A percentile compares a stretch with the other conserved stretches of the same genome.
Conservation (phyloP, 23 tunicate species). For the Trididemnum nubilum region DNA sequence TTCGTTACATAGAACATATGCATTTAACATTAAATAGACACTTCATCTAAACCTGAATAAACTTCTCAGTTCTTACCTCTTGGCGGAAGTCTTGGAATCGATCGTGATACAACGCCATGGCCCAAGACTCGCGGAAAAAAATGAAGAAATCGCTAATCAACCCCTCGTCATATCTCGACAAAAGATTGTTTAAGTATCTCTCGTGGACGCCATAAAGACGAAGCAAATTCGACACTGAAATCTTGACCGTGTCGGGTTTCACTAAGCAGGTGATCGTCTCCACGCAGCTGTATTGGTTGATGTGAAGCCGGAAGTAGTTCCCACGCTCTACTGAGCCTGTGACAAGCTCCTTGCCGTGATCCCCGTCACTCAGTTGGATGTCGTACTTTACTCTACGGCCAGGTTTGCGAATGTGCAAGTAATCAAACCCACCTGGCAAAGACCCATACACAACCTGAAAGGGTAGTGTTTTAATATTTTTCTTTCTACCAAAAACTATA, state of each 20-base stretch:
- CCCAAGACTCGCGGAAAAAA: constrained; percentile 81
- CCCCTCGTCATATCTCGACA: constrained; percentile 67
- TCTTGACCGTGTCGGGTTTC: constrained; percentile 8
- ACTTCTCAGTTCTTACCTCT: constrained; percentile 64
- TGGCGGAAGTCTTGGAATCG: constrained; percentile 91
- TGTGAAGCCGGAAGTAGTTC: constrained; percentile 85
- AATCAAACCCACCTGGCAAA: constrained; percentile 69
- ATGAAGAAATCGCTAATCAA: constrained; percentile 68
- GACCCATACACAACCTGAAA: constrained; percentile 50
- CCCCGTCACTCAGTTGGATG: constrained; percentile 50
- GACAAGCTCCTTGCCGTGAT: constrained; percentile 75
- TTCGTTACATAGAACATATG: no score
- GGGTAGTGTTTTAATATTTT: no score
- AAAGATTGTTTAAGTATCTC: constrained; percentile 82
- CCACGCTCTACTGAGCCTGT: constrained; percentile 75
- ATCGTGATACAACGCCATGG: constrained; percentile 82
- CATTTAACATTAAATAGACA: no score
- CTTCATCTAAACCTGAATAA: no score
- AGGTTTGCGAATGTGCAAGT: constrained; percentile 87
- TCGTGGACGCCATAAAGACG: constrained; percentile 85
- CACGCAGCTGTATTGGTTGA: constrained; percentile 80
- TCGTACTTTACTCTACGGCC: constrained; percentile 57
- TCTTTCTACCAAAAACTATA: no score
- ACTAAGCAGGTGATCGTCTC: constrained; percentile 90
- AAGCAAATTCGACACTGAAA: constrained; percentile 57